A percentile compares a stretch with the other conserved stretches of the same genome.
These are phyloP conservation scores for Pyrocephalus nanus DNA, from an alignment of 2,797 vertebrate genomes.

Conservation along the genomic window DNA sequence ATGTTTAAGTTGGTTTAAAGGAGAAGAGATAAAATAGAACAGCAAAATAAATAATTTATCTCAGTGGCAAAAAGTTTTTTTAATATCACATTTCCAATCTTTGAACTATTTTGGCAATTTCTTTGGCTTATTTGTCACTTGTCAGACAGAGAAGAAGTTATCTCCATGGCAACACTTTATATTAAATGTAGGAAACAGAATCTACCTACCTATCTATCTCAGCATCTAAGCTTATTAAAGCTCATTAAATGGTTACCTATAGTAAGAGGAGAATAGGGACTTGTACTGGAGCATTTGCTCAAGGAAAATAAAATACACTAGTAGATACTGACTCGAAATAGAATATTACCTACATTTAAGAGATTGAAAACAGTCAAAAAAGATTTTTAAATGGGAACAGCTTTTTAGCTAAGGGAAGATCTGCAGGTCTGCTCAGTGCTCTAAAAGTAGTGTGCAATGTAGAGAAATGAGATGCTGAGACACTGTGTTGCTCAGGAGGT, in stretches of 20 bases:
- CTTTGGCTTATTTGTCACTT: conserved; percentile 54
- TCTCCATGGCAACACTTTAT: conserved; percentile 62
- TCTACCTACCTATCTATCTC: neutral
- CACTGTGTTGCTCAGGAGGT: neutral
- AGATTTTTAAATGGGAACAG: neutral
- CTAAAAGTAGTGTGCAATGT: neutral
- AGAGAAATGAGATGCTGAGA: neutral
- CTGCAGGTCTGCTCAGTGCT: neutral
- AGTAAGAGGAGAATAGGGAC: neutral
- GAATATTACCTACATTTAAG: neutral
- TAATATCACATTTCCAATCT: conserved; percentile 38
- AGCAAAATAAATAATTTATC: conserved; percentile 10
- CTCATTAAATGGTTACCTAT: conserved; percentile 17
- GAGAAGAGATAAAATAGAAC: neutral
- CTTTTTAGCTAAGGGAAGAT: neutral
- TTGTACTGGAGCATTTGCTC: neutral
- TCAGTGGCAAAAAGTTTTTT: neutral
- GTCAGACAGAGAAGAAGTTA: conserved; percentile 45
- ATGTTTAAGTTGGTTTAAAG: neutral
- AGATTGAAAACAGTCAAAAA: neutral
- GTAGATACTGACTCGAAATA: neutral
- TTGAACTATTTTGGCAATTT: conserved; percentile 57
- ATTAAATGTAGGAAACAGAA: conserved; percentile 40
- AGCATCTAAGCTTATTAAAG: conserved; percentile 24
- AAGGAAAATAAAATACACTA: conserved; percentile 2